Evolutionary conservation across 2,797 vertebrate genomes (phyloP).

Genomic region (Acridotheres tristis): DNA sequence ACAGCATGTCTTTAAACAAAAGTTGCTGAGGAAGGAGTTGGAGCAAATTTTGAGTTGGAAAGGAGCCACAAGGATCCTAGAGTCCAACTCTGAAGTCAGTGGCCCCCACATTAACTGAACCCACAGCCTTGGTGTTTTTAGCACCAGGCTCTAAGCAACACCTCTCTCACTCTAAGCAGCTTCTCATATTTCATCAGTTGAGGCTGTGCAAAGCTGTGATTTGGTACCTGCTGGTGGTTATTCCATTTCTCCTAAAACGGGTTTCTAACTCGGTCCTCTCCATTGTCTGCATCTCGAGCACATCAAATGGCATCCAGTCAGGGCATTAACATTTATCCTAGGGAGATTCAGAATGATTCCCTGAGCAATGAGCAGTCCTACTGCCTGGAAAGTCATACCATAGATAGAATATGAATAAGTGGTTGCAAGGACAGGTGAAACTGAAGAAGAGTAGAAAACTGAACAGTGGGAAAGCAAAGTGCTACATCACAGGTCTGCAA

Average conservation of each 20-base stretch:
- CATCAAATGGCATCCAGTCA: not conserved
- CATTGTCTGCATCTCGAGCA: not conserved
- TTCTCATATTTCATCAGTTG: not conserved
- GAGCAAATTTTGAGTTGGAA: not conserved
- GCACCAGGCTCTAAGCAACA: not conserved
- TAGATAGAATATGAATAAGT: not conserved
- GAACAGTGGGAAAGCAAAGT: not conserved
- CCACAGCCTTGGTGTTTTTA: not conserved
- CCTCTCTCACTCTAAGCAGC: not conserved
- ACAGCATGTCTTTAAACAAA: not conserved
- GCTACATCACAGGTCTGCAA: not conserved
- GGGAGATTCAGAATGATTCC: not conserved
- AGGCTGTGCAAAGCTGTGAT: not conserved
- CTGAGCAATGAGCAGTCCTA: not conserved
- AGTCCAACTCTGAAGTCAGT: not conserved
- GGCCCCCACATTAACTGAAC: accelerated
- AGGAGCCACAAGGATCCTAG: accelerated
- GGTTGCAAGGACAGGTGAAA: not conserved
- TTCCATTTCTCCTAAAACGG: not conserved
- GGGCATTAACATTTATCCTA: not conserved
- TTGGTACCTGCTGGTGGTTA: not conserved
- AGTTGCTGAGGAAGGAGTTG: not conserved
- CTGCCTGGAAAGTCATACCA: not conserved
- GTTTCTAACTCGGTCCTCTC: not conserved
- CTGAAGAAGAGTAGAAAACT: not conserved